Evolutionary conservation across 30 jellyfish, hydroid and myxozoan species (phyloP).

Genomic region (Catostylus mosaicus): DNA sequence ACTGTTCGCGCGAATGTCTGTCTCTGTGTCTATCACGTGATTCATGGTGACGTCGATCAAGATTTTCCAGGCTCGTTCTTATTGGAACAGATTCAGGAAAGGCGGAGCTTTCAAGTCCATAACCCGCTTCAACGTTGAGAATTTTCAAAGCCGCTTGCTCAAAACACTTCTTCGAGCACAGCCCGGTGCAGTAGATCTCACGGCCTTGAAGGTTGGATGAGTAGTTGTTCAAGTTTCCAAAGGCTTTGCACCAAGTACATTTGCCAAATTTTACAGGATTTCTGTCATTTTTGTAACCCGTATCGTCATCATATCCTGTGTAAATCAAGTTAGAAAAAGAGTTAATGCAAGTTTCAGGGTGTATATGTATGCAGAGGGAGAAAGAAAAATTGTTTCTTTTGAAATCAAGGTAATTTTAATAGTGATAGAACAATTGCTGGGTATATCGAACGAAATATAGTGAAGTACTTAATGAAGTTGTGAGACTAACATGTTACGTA

Average conservation of each 20-base stretch:
- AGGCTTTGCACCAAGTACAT: conserved; percentile 77
- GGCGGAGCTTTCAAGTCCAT: conserved; percentile 15
- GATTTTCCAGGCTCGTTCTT: conserved; percentile 25
- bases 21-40: conserved; percentile 6
- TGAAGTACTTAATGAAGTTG: too few species aligned
- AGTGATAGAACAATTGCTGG: too few species aligned
- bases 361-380: too few species aligned
- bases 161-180: conserved; percentile 85
- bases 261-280: conserved; percentile 44
- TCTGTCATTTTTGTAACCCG: background rate
- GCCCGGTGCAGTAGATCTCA: conserved; percentile 85
- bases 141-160: conserved; percentile 80
- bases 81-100: conserved; percentile 27
- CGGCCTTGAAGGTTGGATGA: conserved; percentile 71
- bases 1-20: background rate
- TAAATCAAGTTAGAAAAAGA: background rate
- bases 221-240: conserved; percentile 63
- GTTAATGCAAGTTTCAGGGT: too few species aligned
- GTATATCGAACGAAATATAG: too few species aligned
- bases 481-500: too few species aligned
- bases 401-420: too few species aligned
- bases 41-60: background rate
- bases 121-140: conserved; percentile 77
- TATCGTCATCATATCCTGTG: background rate
- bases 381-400: too few species aligned